A percentile compares a stretch with the other conserved stretches of the same genome.
Conservation (phyloP, 2,113 vertebrate genomes). For the Fulmarus glacialis region DNA sequence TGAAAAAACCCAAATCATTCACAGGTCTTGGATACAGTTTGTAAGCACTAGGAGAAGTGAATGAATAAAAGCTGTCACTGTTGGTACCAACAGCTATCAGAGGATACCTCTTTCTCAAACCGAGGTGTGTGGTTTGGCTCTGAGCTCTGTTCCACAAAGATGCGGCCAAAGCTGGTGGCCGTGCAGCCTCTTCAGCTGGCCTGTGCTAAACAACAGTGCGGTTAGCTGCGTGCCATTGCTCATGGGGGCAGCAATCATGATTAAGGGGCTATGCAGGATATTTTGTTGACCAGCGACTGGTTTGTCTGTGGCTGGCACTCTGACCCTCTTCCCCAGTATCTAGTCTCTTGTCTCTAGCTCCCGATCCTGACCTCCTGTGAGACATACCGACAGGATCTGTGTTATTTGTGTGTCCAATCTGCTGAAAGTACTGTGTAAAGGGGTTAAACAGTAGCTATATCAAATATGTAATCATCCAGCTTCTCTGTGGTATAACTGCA, state of each 20-base stretch:
- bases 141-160: neutral
- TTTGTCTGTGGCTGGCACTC: neutral
- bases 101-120: neutral
- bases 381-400: neutral
- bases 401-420: neutral
- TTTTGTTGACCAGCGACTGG: neutral
- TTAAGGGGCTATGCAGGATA: neutral
- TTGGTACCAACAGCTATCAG: neutral
- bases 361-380: neutral
- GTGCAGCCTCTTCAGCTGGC: neutral
- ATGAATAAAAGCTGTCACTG: neutral
- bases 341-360: neutral
- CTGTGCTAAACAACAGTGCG: neutral
- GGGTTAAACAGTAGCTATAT: neutral
- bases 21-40: neutral
- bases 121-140: neutral
- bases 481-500: neutral
- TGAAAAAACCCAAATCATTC: neutral
- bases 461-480: neutral
- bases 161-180: accelerated
- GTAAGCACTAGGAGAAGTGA: neutral
- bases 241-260: neutral
- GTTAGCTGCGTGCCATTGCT: neutral
- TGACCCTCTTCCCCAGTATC: neutral
- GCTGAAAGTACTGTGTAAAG: neutral